Evolutionary conservation across 2,113 vertebrate genomes (phyloP), one percentile per base, ranked within the genome.

Genomic region (Amphiprion percula): DNA sequence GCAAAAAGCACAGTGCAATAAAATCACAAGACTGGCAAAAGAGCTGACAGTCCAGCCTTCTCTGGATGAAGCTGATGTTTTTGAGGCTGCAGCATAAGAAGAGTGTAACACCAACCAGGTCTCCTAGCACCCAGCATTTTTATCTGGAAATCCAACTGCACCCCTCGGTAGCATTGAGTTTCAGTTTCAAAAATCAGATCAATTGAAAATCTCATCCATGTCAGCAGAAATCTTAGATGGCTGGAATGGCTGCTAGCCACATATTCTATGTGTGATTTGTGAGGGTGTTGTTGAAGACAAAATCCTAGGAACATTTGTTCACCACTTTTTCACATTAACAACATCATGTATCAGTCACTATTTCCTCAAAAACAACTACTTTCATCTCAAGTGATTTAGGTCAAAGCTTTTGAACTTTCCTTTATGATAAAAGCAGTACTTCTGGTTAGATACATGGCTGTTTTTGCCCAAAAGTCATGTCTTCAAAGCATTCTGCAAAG

Each of bases 11-110:
- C 8, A 41, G 46, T 23, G 46, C 72, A 58, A 62, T 62, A 74
- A 77, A 74, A 69, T 37, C 2, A 44, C 17, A 59, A 56, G 54
- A 41, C 24, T 52, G 58, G 56, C 2, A 2, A 10, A 21, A 62
- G 46, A 83, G 69, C 80, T 46, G 26, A 61, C 21, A 64, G 41
- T 55, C 41, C 23, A 50, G 74, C 55, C 80, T 56, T 67, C 24
- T 24, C 64, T 56, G 67, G n/a, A 50, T 0, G 0, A 17, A 24
- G 52, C 21, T 41, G 44, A 54, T 68, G 53, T 63, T 79, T 75
- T 52, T 26, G 30, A 59, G 37, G 54, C 15, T 59, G 53, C 19
- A 49, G 16, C 4, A 17, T 39, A n/a, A 21, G 24, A 70, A 21
- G 0, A 39, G 5, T 44, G 28, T 49, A 49, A 49, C 9, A 37